phyloP scores from a whole-genome alignment of 2,888 invertebrate species.

The Pandemis cinnamomeana region DNA sequence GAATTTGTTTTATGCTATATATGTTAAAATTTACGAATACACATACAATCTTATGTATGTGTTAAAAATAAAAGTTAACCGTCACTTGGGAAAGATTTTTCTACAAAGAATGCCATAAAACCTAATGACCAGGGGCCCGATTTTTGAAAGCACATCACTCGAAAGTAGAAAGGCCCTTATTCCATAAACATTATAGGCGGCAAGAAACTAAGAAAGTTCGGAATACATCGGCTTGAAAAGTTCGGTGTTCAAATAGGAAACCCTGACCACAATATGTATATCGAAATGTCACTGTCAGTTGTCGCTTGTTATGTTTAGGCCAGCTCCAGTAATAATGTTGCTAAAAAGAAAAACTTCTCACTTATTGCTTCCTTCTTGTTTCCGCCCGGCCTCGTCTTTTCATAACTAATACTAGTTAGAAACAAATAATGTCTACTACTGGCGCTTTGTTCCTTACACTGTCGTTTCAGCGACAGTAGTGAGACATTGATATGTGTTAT shows the following conservation, averaged over 20 bases:
- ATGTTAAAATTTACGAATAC: background rate
- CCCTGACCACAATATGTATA: no score
- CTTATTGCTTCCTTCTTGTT: constrained; percentile 19
- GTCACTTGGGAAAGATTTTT: background rate
- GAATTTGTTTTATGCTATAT: no score
- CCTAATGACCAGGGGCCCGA: background rate
- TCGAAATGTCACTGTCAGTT: no score
- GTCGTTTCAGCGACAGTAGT: constrained; percentile 15
- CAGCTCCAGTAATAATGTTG: background rate
- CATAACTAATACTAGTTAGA: constrained; percentile 15
- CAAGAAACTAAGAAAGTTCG: no score
- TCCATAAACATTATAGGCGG: no score
- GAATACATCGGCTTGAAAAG: no score
- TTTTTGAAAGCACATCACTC: no score
- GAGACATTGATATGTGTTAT: background rate
- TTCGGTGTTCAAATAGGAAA: no score
- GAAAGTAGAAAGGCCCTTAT: no score
- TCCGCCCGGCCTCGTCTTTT: constrained; percentile 9
- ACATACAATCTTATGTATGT: no score
- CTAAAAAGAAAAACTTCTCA: constrained; percentile 19
- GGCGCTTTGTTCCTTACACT: constrained; percentile 15
- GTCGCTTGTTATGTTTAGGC: background rate
- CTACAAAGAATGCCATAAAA: constrained; percentile 3
- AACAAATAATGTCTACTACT: constrained; percentile 17
- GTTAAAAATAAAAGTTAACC: background rate